Evolutionary conservation across 1,140 invertebrate genomes (phyloP).

Genomic region (Aphis craccivora): DNA sequence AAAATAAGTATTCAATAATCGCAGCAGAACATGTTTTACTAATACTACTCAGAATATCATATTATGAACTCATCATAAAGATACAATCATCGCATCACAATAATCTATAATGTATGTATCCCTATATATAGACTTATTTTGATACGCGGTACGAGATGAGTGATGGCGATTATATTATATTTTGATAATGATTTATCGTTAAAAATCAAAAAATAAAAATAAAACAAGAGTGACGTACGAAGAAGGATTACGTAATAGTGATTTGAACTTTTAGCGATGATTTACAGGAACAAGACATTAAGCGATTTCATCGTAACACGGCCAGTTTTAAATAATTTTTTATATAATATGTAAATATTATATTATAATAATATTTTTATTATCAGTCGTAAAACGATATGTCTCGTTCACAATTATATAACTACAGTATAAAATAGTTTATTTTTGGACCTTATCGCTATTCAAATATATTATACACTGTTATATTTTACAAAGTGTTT

Average conservation of each 20-base stretch:
- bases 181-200: slow-evolving; percentile 16
- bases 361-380: not conserved
- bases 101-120: not conserved
- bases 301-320: too few relatives aligned
- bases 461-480: not conserved
- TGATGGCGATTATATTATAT: slow-evolving; percentile 1
- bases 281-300: not conserved
- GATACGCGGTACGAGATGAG: not conserved
- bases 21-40: not conserved
- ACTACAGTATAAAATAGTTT: not conserved
- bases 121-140: not conserved
- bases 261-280: not conserved
- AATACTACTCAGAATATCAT: not conserved
- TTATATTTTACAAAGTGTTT: not conserved
- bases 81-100: not conserved
- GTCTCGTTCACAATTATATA: not conserved
- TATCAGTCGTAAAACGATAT: not conserved
- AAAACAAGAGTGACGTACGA: not conserved
- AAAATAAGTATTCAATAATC: not conserved
- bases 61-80: not conserved
- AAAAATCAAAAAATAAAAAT: not conserved
- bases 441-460: not conserved
- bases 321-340: too few relatives aligned
- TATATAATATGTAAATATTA: too few relatives aligned
- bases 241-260: slow-evolving; percentile 8